These are phyloP conservation scores for Novumbra hubbsi DNA, from an alignment of 2,797 vertebrate species.

Conservation along the genomic window DNA sequence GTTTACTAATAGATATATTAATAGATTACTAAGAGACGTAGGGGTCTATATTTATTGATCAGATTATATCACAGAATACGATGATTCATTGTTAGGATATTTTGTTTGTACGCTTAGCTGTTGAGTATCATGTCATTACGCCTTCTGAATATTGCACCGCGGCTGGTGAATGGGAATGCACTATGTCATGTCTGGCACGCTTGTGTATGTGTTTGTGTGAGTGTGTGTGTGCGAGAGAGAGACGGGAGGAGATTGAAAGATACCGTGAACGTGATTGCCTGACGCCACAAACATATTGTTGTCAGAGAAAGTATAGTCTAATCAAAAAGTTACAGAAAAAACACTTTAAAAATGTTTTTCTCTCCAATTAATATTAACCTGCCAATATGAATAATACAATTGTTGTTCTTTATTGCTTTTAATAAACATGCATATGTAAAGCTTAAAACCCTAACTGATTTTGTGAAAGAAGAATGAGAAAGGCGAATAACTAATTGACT, in stretches of 20 bases:
- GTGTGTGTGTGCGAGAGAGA: not conserved
- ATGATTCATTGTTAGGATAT: not conserved
- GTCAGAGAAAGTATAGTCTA: not conserved
- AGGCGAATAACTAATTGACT: not conserved
- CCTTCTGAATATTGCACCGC: not conserved
- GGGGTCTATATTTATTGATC: not conserved
- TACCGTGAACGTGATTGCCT: not conserved
- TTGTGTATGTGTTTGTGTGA: not conserved
- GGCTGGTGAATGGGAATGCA: not conserved
- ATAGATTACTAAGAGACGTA: too few species aligned
- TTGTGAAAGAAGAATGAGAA: not conserved
- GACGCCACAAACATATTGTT: too few species aligned
- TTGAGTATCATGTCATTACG: not conserved
- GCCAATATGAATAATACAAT: not conserved
- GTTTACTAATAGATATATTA: not conserved
- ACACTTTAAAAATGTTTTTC: not conserved
- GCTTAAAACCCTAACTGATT: not conserved
- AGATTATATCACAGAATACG: not conserved
- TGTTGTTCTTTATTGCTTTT: not conserved
- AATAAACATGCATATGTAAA: not conserved
- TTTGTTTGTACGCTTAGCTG: too few species aligned
- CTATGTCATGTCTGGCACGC: not conserved
- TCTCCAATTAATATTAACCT: not conserved
- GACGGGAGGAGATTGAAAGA: not conserved
- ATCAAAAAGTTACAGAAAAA: not conserved